Evolutionary conservation across 2,113 vertebrate species (phyloP).

Genomic region (Bombycilla garrulus): DNA sequence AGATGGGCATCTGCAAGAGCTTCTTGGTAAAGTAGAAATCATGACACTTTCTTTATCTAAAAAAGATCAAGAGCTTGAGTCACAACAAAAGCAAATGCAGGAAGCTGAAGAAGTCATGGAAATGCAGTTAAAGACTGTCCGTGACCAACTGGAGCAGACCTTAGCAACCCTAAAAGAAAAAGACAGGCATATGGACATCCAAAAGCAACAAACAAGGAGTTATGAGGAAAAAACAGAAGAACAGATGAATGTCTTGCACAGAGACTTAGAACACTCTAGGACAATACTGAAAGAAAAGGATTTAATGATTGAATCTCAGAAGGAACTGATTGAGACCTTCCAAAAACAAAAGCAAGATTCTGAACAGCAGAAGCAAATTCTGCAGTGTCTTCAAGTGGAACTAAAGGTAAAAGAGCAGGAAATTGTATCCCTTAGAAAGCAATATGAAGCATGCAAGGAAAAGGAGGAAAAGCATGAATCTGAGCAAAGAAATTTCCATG

Average conservation of each 20-base stretch:
- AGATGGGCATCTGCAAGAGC: constrained; percentile 55
- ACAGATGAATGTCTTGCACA: background rate
- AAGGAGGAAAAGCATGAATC: constrained; percentile 3
- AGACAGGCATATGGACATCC: constrained; percentile 29
- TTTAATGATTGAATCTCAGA: constrained; percentile 28
- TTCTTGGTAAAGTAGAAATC: constrained; percentile 42
- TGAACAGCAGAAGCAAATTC: constrained; percentile 36
- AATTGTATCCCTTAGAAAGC: constrained; percentile 47
- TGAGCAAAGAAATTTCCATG: constrained; percentile 23
- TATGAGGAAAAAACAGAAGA: constrained; percentile 35
- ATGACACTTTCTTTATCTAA: constrained; percentile 54
- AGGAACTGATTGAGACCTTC: constrained; percentile 37
- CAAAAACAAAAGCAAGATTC: constrained; percentile 46
- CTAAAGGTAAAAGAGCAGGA: constrained; percentile 44
- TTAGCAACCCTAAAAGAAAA: constrained; percentile 51
- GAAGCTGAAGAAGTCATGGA: constrained; percentile 36
- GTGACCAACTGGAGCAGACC: constrained; percentile 48
- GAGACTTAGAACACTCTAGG: constrained; percentile 17
- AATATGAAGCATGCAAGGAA: constrained; percentile 12
- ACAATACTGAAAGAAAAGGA: constrained; percentile 35
- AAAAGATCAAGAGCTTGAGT: constrained; percentile 55
- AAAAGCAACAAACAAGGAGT: constrained; percentile 20
- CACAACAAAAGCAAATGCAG: constrained; percentile 46
- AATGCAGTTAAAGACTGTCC: constrained; percentile 33
- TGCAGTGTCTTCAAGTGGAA: constrained; percentile 48